Percentiles rank a stretch among this genome's conserved stretches.
These are phyloP conservation scores for Neosalanx taihuensis DNA, from an alignment of 2,797 vertebrate species.

Conservation along the genomic window DNA sequence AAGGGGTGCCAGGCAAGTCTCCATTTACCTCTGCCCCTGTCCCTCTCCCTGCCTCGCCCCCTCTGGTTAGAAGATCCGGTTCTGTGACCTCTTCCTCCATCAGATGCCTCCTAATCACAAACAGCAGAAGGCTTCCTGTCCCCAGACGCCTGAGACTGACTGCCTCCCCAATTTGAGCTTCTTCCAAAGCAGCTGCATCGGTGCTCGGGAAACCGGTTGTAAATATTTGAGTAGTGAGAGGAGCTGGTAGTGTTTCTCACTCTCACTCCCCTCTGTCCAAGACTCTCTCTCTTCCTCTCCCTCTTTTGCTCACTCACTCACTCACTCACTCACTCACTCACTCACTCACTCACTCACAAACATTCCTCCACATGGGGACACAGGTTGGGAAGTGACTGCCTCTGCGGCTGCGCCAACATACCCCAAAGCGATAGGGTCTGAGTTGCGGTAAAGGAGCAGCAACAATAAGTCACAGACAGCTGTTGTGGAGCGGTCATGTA, in stretches of 20 bases:
- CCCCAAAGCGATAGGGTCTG: constrained; percentile 1
- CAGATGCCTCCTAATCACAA: constrained; percentile 32
- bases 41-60: constrained; percentile 32
- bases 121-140: constrained; percentile 47
- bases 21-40: constrained; percentile 59
- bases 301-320: constrained; percentile 3
- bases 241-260: constrained; percentile 59
- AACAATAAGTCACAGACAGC: neutral
- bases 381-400: constrained; percentile 52
- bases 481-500: neutral
- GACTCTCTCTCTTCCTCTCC: constrained; percentile 27
- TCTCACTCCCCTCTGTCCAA: constrained; percentile 13
- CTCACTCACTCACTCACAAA: constrained; percentile 47
- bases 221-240: constrained; percentile 66
- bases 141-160: constrained; percentile 58
- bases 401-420: constrained; percentile 43
- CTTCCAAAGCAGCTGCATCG: constrained; percentile 69
- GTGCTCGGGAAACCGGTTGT: constrained; percentile 55
- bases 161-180: constrained; percentile 56
- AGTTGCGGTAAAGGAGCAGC: neutral
- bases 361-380: constrained; percentile 66
- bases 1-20: constrained; percentile 61
- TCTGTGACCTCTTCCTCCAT: constrained; percentile 77
- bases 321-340: constrained; percentile 1
- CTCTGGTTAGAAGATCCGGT: constrained; percentile 50